These are phyloP conservation scores for Papilio gigon DNA, from an alignment of 2,888 invertebrate genomes.

Conservation along the genomic window DNA sequence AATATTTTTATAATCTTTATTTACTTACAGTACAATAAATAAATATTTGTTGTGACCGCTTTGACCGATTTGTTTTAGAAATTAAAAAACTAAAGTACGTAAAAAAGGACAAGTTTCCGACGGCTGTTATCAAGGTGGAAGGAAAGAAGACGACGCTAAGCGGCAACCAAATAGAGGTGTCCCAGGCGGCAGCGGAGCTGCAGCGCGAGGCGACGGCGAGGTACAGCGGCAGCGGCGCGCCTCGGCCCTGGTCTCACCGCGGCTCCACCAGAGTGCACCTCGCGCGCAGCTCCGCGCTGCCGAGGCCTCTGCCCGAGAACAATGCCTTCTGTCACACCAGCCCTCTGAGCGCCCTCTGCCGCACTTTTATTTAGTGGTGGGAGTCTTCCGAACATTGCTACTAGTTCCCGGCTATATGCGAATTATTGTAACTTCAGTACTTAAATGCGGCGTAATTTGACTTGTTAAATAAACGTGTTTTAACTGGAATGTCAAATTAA, in stretches of 20 bases:
- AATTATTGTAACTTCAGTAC: too few relatives aligned
- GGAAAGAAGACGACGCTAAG: background rate
- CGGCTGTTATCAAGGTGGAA: background rate
- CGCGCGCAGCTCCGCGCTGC: slow-evolving; percentile 22
- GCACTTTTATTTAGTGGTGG: slow-evolving; percentile 28
- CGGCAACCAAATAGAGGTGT: background rate
- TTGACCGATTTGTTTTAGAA: slow-evolving; percentile 4
- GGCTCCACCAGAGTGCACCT: slow-evolving; percentile 31
- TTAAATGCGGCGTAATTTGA: too few relatives aligned
- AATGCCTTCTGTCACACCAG: slow-evolving; percentile 29
- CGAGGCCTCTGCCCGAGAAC: slow-evolving; percentile 31
- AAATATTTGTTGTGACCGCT: too few relatives aligned
- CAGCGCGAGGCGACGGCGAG: background rate
- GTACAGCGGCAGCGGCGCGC: background rate
- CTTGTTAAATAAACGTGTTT: too few relatives aligned
- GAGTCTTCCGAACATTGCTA: too few relatives aligned
- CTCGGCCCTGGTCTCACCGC: background rate
- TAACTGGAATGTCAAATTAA: too few relatives aligned
- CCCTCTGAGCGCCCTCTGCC: slow-evolving; percentile 31
- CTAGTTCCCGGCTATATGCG: too few relatives aligned
- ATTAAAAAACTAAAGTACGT: slow-evolving; percentile 8
- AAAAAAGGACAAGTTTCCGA: background rate
- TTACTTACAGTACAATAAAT: too few relatives aligned
- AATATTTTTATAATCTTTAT: too few relatives aligned
- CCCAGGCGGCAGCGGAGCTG: slow-evolving; percentile 23